These are phyloP conservation scores for Anguilla marmorata DNA, from an alignment of 2,797 vertebrate genomes.

Conservation along the genomic window DNA sequence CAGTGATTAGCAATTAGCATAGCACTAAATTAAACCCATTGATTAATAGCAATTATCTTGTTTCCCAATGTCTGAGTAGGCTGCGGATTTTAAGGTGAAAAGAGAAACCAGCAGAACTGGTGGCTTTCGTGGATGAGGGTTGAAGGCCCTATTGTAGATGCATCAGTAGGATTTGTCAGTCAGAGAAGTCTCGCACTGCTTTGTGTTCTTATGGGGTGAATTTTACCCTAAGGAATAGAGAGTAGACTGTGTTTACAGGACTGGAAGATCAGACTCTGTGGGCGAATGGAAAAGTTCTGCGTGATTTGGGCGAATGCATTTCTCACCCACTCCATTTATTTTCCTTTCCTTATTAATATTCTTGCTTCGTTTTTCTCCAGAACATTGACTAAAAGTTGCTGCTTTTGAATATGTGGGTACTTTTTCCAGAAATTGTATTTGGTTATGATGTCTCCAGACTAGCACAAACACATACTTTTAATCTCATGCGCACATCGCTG, in stretches of 20 bases:
- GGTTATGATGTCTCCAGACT: not conserved
- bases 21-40: not conserved
- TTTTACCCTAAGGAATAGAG: not conserved
- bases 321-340: slow-evolving; percentile 43
- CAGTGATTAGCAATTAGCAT: not conserved
- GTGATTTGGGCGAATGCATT: slow-evolving; percentile 33
- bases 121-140: not conserved
- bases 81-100: not conserved
- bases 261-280: not conserved
- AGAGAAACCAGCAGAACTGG: not conserved
- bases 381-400: slow-evolving; percentile 27
- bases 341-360: slow-evolving; percentile 36
- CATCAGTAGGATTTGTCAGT: not conserved
- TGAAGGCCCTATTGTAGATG: not conserved
- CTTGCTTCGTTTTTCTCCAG: slow-evolving; percentile 33
- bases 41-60: not conserved
- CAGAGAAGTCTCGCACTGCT: not conserved
- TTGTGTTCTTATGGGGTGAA: not conserved
- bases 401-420: slow-evolving; percentile 45
- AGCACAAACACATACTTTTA: not conserved
- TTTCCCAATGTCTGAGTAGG: not conserved
- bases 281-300: slow-evolving; percentile 22
- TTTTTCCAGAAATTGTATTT: not conserved
- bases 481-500: not conserved
- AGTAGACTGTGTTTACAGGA: not conserved